Conservation (phyloP, 2,888 invertebrate genomes). For the Endomychus coccineus region DNA sequence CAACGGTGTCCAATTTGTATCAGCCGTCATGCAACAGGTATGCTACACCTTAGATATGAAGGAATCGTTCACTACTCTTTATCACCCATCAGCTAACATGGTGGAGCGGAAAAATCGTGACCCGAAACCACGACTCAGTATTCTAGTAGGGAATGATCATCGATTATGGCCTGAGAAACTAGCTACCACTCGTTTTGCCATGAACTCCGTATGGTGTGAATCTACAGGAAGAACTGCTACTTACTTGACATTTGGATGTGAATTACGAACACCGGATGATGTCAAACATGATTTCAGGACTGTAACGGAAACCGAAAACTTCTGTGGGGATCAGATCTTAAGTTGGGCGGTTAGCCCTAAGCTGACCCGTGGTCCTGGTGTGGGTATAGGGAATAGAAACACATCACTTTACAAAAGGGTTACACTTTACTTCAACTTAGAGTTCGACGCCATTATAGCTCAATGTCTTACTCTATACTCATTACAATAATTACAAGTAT, state of each 20-base stretch:
- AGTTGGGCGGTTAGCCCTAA: no score
- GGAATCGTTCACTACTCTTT: slow-evolving; percentile 26
- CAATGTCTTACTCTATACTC: no score
- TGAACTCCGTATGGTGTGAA: slow-evolving; percentile 32
- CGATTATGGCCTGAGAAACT: slow-evolving; percentile 29
- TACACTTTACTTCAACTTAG: no score
- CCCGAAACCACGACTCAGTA: slow-evolving; percentile 31
- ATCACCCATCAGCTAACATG: slow-evolving; percentile 23
- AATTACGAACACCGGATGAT: slow-evolving; percentile 31
- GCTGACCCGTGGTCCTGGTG: no score
- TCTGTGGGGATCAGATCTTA: no score
- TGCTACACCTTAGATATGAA: slow-evolving; percentile 26
- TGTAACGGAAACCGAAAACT: slow-evolving; percentile 29
- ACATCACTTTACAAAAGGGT: no score
- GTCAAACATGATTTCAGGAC: slow-evolving; percentile 25
- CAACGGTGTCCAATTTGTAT: slow-evolving; percentile 34
- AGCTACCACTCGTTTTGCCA: slow-evolving; percentile 34
- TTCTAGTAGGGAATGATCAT: slow-evolving; percentile 29
- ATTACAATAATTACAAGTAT: no score
- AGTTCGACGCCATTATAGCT: no score
- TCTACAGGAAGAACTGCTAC: slow-evolving; percentile 32
- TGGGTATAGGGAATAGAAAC: no score
- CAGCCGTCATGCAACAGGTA: slow-evolving; percentile 32
- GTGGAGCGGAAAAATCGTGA: slow-evolving; percentile 28
- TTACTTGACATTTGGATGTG: slow-evolving; percentile 32